Evolutionary conservation across 1,140 invertebrate species (phyloP), one percentile per base, ranked within the genome.

Genomic region (Andrena cerasifolii): DNA sequence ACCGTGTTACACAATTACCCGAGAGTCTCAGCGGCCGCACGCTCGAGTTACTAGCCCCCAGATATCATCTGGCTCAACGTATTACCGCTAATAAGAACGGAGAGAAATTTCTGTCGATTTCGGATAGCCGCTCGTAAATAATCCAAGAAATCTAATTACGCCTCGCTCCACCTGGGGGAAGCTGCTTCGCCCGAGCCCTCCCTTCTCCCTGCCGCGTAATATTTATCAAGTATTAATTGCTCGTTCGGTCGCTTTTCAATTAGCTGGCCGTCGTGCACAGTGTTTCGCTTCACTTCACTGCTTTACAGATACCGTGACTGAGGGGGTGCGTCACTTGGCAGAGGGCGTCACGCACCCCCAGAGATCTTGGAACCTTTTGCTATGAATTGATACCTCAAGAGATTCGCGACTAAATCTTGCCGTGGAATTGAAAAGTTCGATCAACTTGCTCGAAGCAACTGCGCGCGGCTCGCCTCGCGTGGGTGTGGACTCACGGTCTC

Each of bases 1-100:
- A 84, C 81, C 82, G 77, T 74, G 81, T 84, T 84, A 80, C 82
- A 80, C 81, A 80, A 83, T 84, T 84, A 84, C 81, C 28, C 12
- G 33, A 40, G 70, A 71, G 67, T 84, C 49, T 58, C 76, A 45
- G 45, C 28, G 66, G 67, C 65, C 61, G 43, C 71, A 67, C 61
- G 59, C 21, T 68, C 80, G 63, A 83, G 68, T 78, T 82, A 73
- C 58, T 63, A 67, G 65, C 76, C 40, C 77, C n/a, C 7, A 65
- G 68, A 40, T 40, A 40, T 40, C 63, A 40, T 53, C 63, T 54
- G 68, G 82, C 43, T 83, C 82, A 74, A 83, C 67, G 65, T 79
- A 83, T 84, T 84, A 75, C 28, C 33, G 24, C 36, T 83, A 83
- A 84, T 84, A 84, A 84, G 81, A 80, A 70, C 58, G 36, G 36